Base-by-base conservation (phyloP, 2,113 vertebrate genomes). In the Semnornis frantzii region DNA sequence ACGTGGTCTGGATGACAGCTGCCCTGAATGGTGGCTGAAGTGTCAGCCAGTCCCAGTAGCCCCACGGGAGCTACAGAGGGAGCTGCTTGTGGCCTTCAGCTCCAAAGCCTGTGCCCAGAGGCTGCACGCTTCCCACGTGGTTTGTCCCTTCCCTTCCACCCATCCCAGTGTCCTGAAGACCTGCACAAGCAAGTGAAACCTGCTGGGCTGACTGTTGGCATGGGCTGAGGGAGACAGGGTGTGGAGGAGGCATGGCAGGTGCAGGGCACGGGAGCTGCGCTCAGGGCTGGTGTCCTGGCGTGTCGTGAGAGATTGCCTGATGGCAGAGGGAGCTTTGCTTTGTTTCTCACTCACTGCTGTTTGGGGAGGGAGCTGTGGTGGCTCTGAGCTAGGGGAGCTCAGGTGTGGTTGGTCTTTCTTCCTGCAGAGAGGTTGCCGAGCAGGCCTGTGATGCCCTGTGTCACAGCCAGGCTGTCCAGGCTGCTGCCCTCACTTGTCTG, bases 271-370 rank as follows among this genome's bases (percentile, higher is more conserved):
- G 58, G 69, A 63, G 54, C 79, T 93, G 37, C 54, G 9, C 72
- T 66, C 46, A 66, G 60, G 73, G 12, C 54, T 76, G 63, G 64
- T 85, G 54, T 42, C 5, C 5, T 25, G 89, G 92, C 63, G 71
- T 50, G 59, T 87, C 0, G 0, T 73, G 78, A 46, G 69, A 78
- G 50, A 52, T 75, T n/a, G 65, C 15, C 80, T 4, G 3, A 3
- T 95, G 90, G 78, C 34, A 59, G 84, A 65, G 52, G 72, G 68
- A 12, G 93, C 55, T 97, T 92, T 95, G 80, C 93, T 92, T 76
- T 8, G 10, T 81, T 92, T 69, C 77, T 93, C 14, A 7, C 59
- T 39, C 4, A 1, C 15, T 65, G 60, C 72, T 42, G 17, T 74
- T 21, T 81, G 50, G 86, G 57, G 60, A 66, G 54, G 84, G 79